Evolutionary conservation across 2,888 invertebrate species (phyloP).

Genomic region (Malthinus flaveolus): DNA sequence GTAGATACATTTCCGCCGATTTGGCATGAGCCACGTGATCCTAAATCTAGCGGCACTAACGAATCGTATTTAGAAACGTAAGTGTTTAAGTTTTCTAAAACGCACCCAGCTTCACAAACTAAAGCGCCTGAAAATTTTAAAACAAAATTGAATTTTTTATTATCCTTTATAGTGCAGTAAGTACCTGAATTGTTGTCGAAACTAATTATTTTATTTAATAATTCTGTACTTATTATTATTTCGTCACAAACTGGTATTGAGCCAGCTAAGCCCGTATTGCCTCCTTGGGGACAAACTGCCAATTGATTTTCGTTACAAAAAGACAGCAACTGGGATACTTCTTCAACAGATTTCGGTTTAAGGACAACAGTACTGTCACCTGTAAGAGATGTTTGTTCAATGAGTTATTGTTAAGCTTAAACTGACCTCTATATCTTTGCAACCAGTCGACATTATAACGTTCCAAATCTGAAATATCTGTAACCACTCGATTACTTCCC

Average conservation of each 20-base stretch:
- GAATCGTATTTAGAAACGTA: constrained; percentile 71
- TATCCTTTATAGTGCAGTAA: constrained; percentile 10
- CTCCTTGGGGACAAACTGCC: constrained; percentile 93
- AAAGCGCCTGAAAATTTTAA: constrained; percentile 67
- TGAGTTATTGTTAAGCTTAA: too few species aligned
- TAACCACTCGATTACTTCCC: constrained; percentile 67
- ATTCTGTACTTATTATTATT: constrained; percentile 79
- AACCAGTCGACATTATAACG: constrained; percentile 89
- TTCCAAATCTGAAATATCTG: constrained; percentile 74
- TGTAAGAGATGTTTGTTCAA: constrained; percentile 43
- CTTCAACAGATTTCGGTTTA: constrained; percentile 81
- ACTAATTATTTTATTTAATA: constrained; percentile 82
- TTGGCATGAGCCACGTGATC: constrained; percentile 93
- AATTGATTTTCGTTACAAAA: constrained; percentile 81
- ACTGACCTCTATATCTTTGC: constrained; percentile 77
- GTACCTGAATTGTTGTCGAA: constrained; percentile 82
- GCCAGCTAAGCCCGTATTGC: constrained; percentile 92
- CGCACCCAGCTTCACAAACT: constrained; percentile 87
- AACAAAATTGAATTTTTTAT: background rate
- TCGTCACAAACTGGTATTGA: constrained; percentile 97
- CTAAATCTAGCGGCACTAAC: constrained; percentile 93
- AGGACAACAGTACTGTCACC: constrained; percentile 82
- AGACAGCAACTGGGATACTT: constrained; percentile 82
- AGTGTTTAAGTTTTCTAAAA: constrained; percentile 82
- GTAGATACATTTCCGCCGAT: constrained; percentile 96